Base-by-base conservation (phyloP, 2,113 vertebrate genomes). In the Hippocampus guttulatus region DNA sequence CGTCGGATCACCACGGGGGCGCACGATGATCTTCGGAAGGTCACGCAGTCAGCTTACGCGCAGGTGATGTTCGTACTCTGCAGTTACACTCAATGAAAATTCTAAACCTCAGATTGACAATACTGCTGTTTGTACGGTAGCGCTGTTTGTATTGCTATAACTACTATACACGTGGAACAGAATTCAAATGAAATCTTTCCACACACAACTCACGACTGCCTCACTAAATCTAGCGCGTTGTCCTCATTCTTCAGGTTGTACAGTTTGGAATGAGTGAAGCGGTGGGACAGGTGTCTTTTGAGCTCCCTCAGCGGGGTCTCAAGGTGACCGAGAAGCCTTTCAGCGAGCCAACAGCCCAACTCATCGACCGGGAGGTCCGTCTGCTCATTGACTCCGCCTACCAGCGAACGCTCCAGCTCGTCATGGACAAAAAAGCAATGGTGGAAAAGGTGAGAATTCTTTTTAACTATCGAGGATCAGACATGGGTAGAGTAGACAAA, bases 181-280 rank as follows among this genome's bases (percentile, higher is more conserved):
- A 38, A 38, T 38, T 38, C 33, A 38, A 38, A 51, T 60, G 1
- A 60, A 7, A 60, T 60, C 57, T 60, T 18, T 60, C 57, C 25
- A 14, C 57, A 60, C 57, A 7, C 43, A 16, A 20, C 15, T 51
- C 47, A 51, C 15, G 47, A 51, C 47, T 18, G 15, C 47, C 47
- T 51, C 47, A 16, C 4, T 4, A 5, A 49, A 49, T 49, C 47
- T 3, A 4, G 4, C 47, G 5, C 47, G 15, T 49, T 69, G 49
- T 67, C 40, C 66, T 70, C 33, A 23, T 71, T 23, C 64, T 74
- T 80, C 21, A 88, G 96, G 95, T 99, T 68, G 94, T 98, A 61
- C 95, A 99, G 88, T 98, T 98, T 83, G 97, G 97, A 61, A 98
- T 99, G 96, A 98, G 94, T 67, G 92, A 95, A 47, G 95, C 94